Base-by-base conservation (phyloP, 2,113 vertebrate species). In the Menura novaehollandiae region DNA sequence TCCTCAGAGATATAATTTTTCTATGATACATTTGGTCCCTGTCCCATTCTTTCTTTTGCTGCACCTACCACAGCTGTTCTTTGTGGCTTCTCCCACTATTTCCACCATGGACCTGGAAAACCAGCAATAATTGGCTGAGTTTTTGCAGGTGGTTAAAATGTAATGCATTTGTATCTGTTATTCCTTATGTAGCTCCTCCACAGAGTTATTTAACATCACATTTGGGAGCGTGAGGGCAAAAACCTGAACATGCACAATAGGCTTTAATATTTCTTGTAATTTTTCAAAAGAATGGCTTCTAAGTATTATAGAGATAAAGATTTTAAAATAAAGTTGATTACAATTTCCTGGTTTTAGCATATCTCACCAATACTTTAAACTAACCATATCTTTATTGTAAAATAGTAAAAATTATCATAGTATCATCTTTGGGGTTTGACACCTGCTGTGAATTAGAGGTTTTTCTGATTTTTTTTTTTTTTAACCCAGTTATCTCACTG, bases 261-360 rank as follows among this genome's bases (percentile, higher is more conserved):
- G 69, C 5, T 91, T 79, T 4, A 66, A 78, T 41, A 21, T 71
- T 88, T 82, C 44, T 84, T 85, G n/a, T 15, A 76, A 58, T 77
- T 92, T 95, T 94, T 83, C 19, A 69, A 80, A 73, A 51, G 0
- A 19, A n/a, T 53, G 4, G 7, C 15, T 77, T 91, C 88, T 77
- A 88, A 88, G 62, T n/a, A 59, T 16, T n/a, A 68, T 30, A 59
- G 67, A 52, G 20, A 79, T 55, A 92, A 91, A 91, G 22, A 77
- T 32, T 93, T 95, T 77, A 15, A 94, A 95, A 75, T 91, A 93
- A 71, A 66, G 93, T 66, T 89, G 1, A 89, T 78, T 91, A 93
- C 10, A 72, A 13, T 91, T 73, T 91, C 15, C 11, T 39, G 26
- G 19, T 14, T 87, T 95, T 72, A 79, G 32, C 71, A 23, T 72